phyloP scores from a whole-genome alignment of 1,140 invertebrate genomes.

The Steinernema feltiae region DNA sequence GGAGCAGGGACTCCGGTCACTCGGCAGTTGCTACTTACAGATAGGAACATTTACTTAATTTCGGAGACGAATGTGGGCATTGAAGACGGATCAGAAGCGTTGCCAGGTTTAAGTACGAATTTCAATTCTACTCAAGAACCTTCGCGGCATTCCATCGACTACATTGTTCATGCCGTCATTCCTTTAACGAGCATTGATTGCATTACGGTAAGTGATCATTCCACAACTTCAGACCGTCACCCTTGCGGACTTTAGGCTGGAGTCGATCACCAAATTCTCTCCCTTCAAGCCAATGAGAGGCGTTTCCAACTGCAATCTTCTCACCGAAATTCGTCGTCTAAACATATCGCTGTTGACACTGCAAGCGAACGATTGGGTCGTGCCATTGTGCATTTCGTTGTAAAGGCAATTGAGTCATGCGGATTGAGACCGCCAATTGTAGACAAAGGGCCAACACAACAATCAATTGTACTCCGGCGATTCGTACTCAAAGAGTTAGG shows the following conservation, averaged over 20 bases:
- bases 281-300: neutral
- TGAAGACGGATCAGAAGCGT: neutral
- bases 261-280: neutral
- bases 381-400: neutral
- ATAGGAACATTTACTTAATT: conserved; percentile 5
- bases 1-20: neutral
- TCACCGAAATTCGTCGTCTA: neutral
- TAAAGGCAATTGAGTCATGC: neutral
- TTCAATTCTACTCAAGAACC: neutral
- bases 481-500: neutral
- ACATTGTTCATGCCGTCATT: neutral
- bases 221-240: neutral
- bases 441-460: neutral
- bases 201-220: neutral
- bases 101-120: neutral
- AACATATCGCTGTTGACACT: neutral
- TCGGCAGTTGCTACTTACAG: neutral
- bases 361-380: neutral
- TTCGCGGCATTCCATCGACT: neutral
- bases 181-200: neutral
- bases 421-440: neutral
- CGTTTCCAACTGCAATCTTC: neutral
- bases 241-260: neutral
- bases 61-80: neutral
- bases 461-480: neutral